phyloP scores from a whole-genome alignment of 2,113 vertebrate species.

The Erpornis zantholeuca region DNA sequence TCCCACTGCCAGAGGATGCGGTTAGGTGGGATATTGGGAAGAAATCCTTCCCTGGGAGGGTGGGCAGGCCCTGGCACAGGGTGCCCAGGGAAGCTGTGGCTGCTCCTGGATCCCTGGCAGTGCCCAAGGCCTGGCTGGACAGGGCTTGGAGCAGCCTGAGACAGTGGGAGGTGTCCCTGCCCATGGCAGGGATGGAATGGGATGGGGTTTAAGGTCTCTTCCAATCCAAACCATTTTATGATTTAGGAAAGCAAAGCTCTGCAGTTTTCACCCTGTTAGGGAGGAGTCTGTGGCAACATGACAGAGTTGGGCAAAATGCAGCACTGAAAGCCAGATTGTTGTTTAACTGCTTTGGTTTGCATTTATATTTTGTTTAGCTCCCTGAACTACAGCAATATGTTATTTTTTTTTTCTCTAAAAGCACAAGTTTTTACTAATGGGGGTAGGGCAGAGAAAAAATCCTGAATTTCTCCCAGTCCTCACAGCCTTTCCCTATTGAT shows the following conservation, averaged over 20 bases:
- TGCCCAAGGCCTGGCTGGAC: rapidly evolving
- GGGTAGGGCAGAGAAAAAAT: not conserved
- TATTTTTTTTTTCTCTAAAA: not conserved
- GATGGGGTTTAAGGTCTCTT: not conserved
- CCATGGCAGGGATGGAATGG: not conserved
- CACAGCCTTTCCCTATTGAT: not conserved
- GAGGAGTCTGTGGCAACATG: not conserved
- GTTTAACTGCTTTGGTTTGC: not conserved
- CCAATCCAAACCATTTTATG: not conserved
- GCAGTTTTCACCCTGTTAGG: not conserved
- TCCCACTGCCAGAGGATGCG: not conserved
- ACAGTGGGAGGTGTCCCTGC: not conserved
- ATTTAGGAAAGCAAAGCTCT: not conserved
- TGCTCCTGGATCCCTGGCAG: not conserved
- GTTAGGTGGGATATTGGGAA: not conserved
- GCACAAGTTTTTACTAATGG: not conserved
- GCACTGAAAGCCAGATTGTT: not conserved
- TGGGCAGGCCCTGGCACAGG: not conserved
- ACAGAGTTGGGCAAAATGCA: rapidly evolving
- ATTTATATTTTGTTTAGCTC: not conserved
- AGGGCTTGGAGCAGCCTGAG: not conserved
- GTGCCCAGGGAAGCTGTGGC: not conserved
- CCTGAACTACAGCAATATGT: not conserved
- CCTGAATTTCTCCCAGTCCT: not conserved
- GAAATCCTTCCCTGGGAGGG: not conserved